phyloP scores from a whole-genome alignment of 2,888 invertebrate species.

The Lissonota sp. region DNA sequence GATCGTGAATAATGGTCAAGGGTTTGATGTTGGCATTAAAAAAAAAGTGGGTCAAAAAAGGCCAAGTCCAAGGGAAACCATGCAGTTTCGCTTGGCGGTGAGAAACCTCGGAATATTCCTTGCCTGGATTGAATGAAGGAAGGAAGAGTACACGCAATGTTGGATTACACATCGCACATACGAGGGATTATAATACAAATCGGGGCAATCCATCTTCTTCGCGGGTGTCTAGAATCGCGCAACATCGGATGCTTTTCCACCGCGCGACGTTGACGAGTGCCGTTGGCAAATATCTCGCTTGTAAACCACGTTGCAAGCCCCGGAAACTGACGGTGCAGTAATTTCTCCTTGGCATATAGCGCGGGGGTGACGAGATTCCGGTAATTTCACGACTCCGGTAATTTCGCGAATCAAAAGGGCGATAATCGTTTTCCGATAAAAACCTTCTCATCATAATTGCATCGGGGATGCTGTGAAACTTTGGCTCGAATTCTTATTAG shows the following conservation, averaged over 20 bases:
- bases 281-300: constrained; percentile 24
- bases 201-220: constrained; percentile 60
- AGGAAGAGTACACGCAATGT: constrained; percentile 35
- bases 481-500: neutral
- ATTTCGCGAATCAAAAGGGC: neutral
- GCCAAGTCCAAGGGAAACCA: constrained; percentile 14
- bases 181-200: constrained; percentile 15
- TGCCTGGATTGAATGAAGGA: constrained; percentile 28
- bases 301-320: neutral
- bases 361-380: constrained; percentile 11
- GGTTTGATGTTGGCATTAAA: neutral
- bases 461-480: neutral
- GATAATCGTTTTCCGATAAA: constrained; percentile 47
- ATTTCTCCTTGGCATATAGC: constrained; percentile 19
- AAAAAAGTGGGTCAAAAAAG: constrained; percentile 10
- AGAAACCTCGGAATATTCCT: constrained; percentile 16
- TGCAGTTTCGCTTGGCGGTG: constrained; percentile 16
- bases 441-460: constrained; percentile 4
- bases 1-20: constrained; percentile 33
- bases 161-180: constrained; percentile 1
- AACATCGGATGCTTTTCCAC: constrained; percentile 44
- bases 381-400: constrained; percentile 22
- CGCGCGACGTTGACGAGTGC: constrained; percentile 38
- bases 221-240: constrained; percentile 21
- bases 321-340: neutral